Conservation (phyloP, 2,113 vertebrate genomes). For the western clawed frog (Xenopus tropicalis) region UCB_Xtro_10.0 CM004443.2:193667001-193667500, state of each 20-base stretch:
- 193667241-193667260: slow-evolving; percentile 37
- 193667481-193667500: too few species aligned
- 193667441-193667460: too few species aligned
- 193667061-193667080: neutral
- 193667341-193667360: neutral
- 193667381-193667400: neutral
- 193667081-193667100: neutral
- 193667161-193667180: neutral
- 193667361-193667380: neutral
- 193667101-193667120: slow-evolving; percentile 22
- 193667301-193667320: neutral
- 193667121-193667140: neutral
- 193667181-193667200: slow-evolving; percentile 16
- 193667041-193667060: too few species aligned
- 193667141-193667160: neutral
- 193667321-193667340: neutral
- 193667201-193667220: slow-evolving; percentile 5
- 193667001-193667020: too few species aligned
- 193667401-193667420: neutral
- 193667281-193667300: neutral
- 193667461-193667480: too few species aligned
- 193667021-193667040: too few species aligned
- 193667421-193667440: too few species aligned
- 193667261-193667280: slow-evolving; percentile 7
- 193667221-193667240: slow-evolving; percentile 17